phyloP scores from a whole-genome alignment of 2,888 invertebrate genomes.

The Stenolophus ochropezus region DNA sequence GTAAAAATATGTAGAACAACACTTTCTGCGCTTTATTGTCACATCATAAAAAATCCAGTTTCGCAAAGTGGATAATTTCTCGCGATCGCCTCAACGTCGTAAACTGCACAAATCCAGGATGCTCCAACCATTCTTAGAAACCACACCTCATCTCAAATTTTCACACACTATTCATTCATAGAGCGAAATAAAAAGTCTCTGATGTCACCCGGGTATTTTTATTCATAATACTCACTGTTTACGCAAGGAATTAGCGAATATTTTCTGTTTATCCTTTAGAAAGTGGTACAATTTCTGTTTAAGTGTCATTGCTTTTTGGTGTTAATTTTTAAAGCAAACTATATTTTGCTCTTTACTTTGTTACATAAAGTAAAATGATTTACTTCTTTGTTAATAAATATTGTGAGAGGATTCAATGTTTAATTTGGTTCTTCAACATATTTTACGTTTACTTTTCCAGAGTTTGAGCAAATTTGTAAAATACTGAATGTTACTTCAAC shows the following conservation, averaged over 20 bases:
- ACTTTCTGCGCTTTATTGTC: slow-evolving; percentile 9
- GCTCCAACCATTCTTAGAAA: slow-evolving; percentile 19
- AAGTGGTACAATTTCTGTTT: slow-evolving; percentile 9
- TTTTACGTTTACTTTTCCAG: slow-evolving; percentile 11
- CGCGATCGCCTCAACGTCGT: slow-evolving; percentile 10
- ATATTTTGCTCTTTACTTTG: not conserved
- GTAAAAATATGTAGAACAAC: slow-evolving; percentile 29
- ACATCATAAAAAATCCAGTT: slow-evolving; percentile 18
- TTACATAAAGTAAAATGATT: slow-evolving; percentile 24
- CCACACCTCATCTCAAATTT: slow-evolving; percentile 26
- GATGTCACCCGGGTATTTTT: not conserved
- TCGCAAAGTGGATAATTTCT: slow-evolving; percentile 3
- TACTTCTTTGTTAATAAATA: slow-evolving; percentile 23
- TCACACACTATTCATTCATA: slow-evolving; percentile 13
- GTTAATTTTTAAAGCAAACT: slow-evolving; percentile 12
- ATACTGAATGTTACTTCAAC: slow-evolving; percentile 6
- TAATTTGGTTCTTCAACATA: not conserved
- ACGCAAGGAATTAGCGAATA: not conserved
- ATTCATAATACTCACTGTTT: slow-evolving; percentile 2
- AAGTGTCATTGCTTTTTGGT: not conserved
- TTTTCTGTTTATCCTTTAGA: not conserved
- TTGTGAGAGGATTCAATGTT: not conserved
- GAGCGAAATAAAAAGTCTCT: not conserved
- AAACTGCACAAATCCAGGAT: slow-evolving; percentile 35
- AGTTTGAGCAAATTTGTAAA: slow-evolving; percentile 19